phyloP scores from a whole-genome alignment of 2,797 vertebrate genomes.

The Cuniculus paca region DNA sequence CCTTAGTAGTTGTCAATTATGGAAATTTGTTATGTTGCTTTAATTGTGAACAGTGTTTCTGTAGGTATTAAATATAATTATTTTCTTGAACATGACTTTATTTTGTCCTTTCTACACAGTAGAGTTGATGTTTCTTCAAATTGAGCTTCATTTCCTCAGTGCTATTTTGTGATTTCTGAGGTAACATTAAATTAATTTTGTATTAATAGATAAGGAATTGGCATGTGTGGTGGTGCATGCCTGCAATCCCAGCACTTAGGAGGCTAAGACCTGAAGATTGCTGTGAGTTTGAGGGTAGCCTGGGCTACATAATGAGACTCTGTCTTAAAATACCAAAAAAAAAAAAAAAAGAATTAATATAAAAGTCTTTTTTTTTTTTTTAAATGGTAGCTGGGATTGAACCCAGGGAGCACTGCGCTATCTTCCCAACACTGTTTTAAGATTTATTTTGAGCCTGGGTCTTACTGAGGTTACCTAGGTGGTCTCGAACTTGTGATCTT shows the following conservation, averaged over 20 bases:
- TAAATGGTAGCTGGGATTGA: background rate
- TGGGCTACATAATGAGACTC: too few relatives aligned
- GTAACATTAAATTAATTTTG: conserved; percentile 12
- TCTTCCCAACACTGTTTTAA: background rate
- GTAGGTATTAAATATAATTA: conserved; percentile 30
- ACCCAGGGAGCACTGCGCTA: background rate
- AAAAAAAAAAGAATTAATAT: background rate
- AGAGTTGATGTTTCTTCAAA: conserved; percentile 20
- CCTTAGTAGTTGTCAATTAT: background rate
- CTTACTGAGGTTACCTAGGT: background rate
- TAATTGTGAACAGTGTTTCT: conserved; percentile 11
- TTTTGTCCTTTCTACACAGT: background rate
- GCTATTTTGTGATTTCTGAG: conserved; percentile 42
- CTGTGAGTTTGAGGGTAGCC: too few relatives aligned
- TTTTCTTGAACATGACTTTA: conserved; percentile 20
- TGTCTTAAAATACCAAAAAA: too few relatives aligned
- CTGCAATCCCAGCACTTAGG: too few relatives aligned
- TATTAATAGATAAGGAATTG: background rate
- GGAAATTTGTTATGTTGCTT: background rate
- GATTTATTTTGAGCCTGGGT: background rate
- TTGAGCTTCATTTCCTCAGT: background rate
- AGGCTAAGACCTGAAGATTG: too few relatives aligned
- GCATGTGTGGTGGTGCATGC: background rate
- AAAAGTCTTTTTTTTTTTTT: background rate
- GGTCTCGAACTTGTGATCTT: background rate